These are phyloP conservation scores for Siderastrea radians DNA, from an alignment of 92 coral and sea anemone genomes.

Conservation along the genomic window DNA sequence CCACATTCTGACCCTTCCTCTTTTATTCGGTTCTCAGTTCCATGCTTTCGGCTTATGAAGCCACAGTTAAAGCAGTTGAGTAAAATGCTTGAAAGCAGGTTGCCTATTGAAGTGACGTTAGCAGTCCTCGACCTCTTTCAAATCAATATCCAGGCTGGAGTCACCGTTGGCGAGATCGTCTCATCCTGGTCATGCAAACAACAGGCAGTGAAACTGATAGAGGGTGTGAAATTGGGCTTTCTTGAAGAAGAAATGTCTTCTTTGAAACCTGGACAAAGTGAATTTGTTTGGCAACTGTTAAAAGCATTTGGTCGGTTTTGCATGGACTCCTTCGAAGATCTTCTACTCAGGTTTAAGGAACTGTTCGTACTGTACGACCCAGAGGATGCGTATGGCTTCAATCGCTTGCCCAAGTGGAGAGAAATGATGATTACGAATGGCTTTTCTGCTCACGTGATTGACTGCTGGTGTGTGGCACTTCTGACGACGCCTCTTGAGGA, in stretches of 20 bases:
- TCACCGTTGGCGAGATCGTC: slow-evolving; percentile 15
- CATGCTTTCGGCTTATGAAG: slow-evolving; percentile 4
- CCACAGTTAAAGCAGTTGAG: slow-evolving; percentile 8
- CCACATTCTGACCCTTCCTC: neutral
- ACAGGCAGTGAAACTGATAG: neutral
- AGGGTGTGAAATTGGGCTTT: neutral
- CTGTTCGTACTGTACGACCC: slow-evolving; percentile 25
- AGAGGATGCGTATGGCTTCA: slow-evolving; percentile 55
- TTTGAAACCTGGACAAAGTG: neutral
- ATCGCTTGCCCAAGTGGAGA: slow-evolving; percentile 62
- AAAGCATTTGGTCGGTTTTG: slow-evolving; percentile 27
- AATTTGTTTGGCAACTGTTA: slow-evolving; percentile 20
- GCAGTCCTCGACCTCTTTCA: slow-evolving; percentile 25
- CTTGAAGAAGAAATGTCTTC: neutral
- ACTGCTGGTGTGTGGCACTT: slow-evolving; percentile 76
- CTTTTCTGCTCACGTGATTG: slow-evolving; percentile 39
- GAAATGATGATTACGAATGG: slow-evolving; percentile 61
- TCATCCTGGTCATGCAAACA: slow-evolving; percentile 19
- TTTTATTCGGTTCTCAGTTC: neutral
- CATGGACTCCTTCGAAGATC: slow-evolving; percentile 25
- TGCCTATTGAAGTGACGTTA: slow-evolving; percentile 1
- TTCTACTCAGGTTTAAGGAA: slow-evolving; percentile 10
- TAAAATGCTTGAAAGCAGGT: slow-evolving; percentile 15
- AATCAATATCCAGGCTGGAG: slow-evolving; percentile 16
- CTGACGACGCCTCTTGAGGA: slow-evolving; percentile 37